These are phyloP conservation scores for Drosophila sp. DNA, from an alignment of 1,140 invertebrate genomes.

Conservation along the genomic window DNA sequence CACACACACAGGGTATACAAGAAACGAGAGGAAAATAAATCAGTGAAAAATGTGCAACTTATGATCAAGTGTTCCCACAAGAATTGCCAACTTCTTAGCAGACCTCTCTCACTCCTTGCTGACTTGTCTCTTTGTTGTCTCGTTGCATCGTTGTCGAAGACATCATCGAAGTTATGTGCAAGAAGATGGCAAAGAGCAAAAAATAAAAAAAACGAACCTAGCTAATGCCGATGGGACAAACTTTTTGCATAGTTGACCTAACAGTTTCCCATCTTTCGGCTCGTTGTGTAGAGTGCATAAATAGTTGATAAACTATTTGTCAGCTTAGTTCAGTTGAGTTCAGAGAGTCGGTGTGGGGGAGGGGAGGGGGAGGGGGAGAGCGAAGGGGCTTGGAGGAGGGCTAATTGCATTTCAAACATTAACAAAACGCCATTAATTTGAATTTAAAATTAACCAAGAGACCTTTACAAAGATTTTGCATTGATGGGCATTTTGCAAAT, in stretches of 20 bases:
- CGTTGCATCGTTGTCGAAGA: slow-evolving; percentile 65
- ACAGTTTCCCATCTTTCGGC: slow-evolving; percentile 28
- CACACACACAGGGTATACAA: background rate
- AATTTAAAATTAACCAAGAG: slow-evolving; percentile 62
- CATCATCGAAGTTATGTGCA: slow-evolving; percentile 77
- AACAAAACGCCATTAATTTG: slow-evolving; percentile 60
- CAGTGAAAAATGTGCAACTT: slow-evolving; percentile 77
- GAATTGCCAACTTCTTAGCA: slow-evolving; percentile 69
- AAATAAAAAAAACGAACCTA: background rate
- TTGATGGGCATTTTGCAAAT: slow-evolving; percentile 61
- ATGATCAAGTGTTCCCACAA: slow-evolving; percentile 81
- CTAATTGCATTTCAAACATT: slow-evolving; percentile 63
- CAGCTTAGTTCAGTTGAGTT: slow-evolving; percentile 2
- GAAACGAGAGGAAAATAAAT: slow-evolving; percentile 56
- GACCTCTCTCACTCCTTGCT: slow-evolving; percentile 50
- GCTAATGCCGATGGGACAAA: slow-evolving; percentile 46
- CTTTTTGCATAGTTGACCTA: slow-evolving; percentile 71
- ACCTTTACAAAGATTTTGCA: background rate
- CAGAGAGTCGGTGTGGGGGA: background rate
- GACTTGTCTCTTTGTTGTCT: slow-evolving; percentile 73
- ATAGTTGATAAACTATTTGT: slow-evolving; percentile 76
- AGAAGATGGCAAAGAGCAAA: slow-evolving; percentile 9
- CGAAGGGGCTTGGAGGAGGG: slow-evolving; percentile 44
- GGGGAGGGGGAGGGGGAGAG: background rate
- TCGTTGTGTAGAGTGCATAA: slow-evolving; percentile 41